phyloP scores from a whole-genome alignment of 2,797 vertebrate species.

The Streptopelia turtur region DNA sequence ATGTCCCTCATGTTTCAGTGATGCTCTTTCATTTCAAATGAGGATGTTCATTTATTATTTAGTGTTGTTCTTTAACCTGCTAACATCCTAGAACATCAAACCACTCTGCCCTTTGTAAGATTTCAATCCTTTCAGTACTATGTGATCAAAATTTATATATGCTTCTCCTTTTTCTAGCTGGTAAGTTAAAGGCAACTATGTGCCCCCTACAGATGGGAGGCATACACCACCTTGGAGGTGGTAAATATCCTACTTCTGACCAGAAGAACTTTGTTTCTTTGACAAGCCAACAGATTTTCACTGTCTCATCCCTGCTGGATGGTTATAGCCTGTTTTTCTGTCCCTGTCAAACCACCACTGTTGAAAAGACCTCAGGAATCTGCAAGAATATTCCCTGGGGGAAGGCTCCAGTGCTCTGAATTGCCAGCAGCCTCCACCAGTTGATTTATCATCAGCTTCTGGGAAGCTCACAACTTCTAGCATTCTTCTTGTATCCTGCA shows the following conservation, averaged over 20 bases:
- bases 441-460: constrained; percentile 8
- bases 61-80: neutral
- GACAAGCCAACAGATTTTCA: neutral
- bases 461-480: neutral
- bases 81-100: neutral
- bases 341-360: neutral
- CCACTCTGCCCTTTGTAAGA: neutral
- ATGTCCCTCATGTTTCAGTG: neutral
- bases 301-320: neutral
- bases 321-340: neutral
- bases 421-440: neutral
- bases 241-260: neutral
- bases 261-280: neutral
- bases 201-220: neutral
- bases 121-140: neutral
- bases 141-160: neutral
- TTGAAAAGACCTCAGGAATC: constrained; percentile 13
- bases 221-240: neutral
- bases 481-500: neutral
- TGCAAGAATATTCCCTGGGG: neutral
- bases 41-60: constrained; percentile 1
- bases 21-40: neutral
- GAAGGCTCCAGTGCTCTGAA: neutral
- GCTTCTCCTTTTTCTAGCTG: neutral
- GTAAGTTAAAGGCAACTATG: neutral